Conservation (phyloP, 2,113 vertebrate species). For the Fregata magnificens region DNA sequence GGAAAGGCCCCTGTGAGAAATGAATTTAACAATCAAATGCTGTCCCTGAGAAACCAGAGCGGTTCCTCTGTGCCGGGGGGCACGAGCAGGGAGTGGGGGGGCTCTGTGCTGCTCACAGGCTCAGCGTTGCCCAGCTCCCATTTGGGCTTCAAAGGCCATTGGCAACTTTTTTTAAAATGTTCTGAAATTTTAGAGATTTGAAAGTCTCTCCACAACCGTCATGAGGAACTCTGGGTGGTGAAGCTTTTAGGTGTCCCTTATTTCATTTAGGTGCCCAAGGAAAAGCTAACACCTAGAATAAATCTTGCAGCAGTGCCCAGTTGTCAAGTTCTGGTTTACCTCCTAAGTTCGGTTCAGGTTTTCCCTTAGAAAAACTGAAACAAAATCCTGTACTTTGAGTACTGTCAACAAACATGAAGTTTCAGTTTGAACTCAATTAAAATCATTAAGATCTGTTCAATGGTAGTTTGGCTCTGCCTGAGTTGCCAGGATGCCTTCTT, state of each 20-base stretch:
- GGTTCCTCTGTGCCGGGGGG: background rate
- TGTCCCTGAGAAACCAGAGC: background rate
- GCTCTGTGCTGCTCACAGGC: background rate
- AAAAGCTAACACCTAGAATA: background rate
- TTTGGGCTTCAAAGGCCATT: background rate
- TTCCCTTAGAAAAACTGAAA: background rate
- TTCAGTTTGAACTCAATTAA: background rate
- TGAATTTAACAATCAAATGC: slow-evolving; percentile 5
- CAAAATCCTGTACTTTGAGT: background rate
- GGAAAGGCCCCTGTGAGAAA: background rate
- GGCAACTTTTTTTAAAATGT: background rate
- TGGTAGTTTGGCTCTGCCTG: background rate
- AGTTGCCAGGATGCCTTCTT: background rate
- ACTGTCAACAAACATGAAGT: background rate
- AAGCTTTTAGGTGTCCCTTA: background rate
- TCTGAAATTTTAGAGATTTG: background rate
- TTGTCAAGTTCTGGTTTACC: background rate
- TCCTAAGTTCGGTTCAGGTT: background rate
- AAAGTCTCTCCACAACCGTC: background rate
- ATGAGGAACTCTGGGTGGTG: background rate
- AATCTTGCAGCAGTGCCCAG: background rate
- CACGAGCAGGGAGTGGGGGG: background rate
- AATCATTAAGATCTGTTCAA: background rate
- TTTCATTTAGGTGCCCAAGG: background rate
- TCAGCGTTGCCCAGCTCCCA: background rate